Conservation (phyloP, 2,797 vertebrate species). For the Melopsittacus undulatus region DNA sequence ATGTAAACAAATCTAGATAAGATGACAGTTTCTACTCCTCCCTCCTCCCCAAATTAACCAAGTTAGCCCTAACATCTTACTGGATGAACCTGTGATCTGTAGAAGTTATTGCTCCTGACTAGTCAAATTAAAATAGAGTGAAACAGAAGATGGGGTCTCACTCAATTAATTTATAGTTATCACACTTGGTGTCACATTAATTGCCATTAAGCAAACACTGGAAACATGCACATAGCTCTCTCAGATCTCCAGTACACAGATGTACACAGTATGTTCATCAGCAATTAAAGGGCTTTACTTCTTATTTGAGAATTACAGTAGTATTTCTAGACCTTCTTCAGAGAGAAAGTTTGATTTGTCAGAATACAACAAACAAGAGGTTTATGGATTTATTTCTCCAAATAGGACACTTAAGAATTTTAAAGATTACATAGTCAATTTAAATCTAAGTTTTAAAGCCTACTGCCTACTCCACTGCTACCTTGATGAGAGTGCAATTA, state of each 20-base stretch:
- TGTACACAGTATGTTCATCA: not conserved
- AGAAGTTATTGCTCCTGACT: not conserved
- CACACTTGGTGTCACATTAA: not conserved
- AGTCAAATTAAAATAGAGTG: not conserved
- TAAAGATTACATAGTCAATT: not conserved
- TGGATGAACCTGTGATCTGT: not conserved
- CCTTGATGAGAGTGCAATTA: not conserved
- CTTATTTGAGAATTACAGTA: not conserved
- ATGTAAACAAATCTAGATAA: not conserved
- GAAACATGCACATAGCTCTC: not conserved
- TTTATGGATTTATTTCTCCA: not conserved
- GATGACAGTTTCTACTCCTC: not conserved
- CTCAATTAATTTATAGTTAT: not conserved
- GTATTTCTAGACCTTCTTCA: not conserved
- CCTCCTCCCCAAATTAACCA: not conserved
- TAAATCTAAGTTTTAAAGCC: not conserved
- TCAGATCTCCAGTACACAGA: not conserved
- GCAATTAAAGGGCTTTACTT: not conserved
- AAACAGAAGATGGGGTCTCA: not conserved
- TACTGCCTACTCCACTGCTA: not conserved
- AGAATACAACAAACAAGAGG: not conserved
- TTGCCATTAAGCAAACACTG: not conserved
- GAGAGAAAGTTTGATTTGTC: not conserved
- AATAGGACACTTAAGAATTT: not conserved
- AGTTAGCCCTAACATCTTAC: not conserved